These are phyloP conservation scores for Naja naja DNA, from an alignment of 2,113 vertebrate species.

Conservation along the genomic window DNA sequence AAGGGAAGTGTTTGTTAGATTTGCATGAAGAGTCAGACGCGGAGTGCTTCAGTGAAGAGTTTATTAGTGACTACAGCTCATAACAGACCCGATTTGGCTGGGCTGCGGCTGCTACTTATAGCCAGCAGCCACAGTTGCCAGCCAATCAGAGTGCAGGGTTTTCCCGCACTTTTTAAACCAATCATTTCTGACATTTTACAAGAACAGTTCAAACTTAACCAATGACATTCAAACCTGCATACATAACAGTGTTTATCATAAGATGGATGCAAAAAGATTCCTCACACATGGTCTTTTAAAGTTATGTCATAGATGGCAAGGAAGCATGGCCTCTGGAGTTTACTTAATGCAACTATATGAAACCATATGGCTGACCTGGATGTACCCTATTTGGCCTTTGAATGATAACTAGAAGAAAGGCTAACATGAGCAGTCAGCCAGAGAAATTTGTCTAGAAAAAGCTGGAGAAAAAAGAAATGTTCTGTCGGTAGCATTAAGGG, in stretches of 20 bases:
- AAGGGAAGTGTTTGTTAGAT: too few relatives aligned
- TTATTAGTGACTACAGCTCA: too few relatives aligned
- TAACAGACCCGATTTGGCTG: too few relatives aligned
- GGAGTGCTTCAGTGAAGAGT: too few relatives aligned
- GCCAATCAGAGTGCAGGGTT: too few relatives aligned
- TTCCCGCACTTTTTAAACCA: too few relatives aligned
- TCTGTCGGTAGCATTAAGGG: neutral
- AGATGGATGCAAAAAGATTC: neutral
- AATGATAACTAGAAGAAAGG: neutral
- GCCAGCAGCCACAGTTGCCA: too few relatives aligned
- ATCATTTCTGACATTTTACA: too few relatives aligned
- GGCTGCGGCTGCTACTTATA: too few relatives aligned
- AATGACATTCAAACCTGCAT: too few relatives aligned
- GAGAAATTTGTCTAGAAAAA: neutral
- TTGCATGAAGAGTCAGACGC: too few relatives aligned
- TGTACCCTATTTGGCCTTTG: neutral
- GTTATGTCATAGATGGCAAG: neutral
- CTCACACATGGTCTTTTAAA: neutral
- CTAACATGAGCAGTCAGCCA: neutral
- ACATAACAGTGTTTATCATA: neutral
- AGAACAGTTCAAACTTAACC: too few relatives aligned
- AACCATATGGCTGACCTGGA: neutral
- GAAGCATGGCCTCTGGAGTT: neutral
- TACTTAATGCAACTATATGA: neutral
- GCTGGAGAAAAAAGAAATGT: neutral